These are phyloP conservation scores for Panurus biarmicus DNA, from an alignment of 2,113 vertebrate genomes.

Conservation along the genomic window DNA sequence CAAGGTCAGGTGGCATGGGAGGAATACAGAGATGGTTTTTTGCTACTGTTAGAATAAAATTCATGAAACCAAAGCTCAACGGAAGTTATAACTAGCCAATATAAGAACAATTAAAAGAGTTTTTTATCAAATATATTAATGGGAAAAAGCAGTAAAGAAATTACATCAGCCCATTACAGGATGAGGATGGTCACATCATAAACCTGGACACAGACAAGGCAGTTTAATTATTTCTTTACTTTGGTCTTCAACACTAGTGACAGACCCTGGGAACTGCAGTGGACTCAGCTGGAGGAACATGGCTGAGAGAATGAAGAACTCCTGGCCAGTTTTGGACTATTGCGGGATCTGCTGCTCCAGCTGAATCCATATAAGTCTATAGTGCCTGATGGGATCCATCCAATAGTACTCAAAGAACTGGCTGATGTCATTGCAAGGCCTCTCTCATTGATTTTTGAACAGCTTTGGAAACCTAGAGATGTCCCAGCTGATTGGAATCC, in stretches of 20 bases:
- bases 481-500: not conserved
- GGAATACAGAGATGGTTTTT: not conserved
- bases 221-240: not conserved
- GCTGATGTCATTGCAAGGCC: not conserved
- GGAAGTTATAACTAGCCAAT: not conserved
- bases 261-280: not conserved
- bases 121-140: not conserved
- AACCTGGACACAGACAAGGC: not conserved
- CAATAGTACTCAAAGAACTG: not conserved
- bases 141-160: not conserved
- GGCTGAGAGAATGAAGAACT: not conserved
- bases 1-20: not conserved
- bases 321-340: not conserved
- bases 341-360: not conserved
- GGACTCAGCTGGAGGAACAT: not conserved
- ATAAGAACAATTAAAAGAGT: not conserved
- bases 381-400: not conserved
- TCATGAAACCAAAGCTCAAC: not conserved
- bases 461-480: not conserved
- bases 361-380: not conserved
- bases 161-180: not conserved
- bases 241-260: not conserved
- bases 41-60: not conserved
- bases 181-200: not conserved
- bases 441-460: not conserved